Base-by-base conservation (phyloP, 1,140 invertebrate genomes). In the Paramacrobiotus metropolitanus region DNA sequence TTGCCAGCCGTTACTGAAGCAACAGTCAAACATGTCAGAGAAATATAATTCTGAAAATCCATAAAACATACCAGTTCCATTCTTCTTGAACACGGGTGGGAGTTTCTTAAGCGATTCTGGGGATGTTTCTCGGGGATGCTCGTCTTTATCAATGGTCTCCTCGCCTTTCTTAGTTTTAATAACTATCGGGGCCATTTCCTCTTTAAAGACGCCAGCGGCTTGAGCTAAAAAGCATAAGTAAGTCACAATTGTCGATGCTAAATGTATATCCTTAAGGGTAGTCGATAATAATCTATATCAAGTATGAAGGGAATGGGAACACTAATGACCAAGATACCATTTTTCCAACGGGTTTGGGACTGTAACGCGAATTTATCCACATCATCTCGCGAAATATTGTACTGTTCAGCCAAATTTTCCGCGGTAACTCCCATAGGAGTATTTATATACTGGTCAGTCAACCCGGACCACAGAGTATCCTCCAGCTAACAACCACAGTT, bases 391-490 rank as follows among this genome's bases (percentile, higher is more conserved):
- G 82, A 83, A 30, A 98, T 78, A 31, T 83, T 82, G 70, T 86
- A 95, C 70, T 96, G 83, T 24, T 81, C 85, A 1, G 88, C 93
- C 31, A 99, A 76, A 72, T 97, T 98, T 76, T 98, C 94, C 9
- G 94, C 94, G 1, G 94, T 98, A 64, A 93, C 73, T 3, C 86
- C 94, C 94, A 98, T 98, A 0, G 91, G 86, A 21, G 89, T 77
- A 67, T 88, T 85, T 69, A 87, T 89, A 70, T 92, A 83, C 0
- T 80, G 79, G 71, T 98, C 94, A 0, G 83, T 83, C 0, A 98
- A 76, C 1, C 87, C 86, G n/a, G 81, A 74, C 93, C 92, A 97
- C 4, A 98, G 73, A 0, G 80, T 78, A 75, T 97, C 93, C 76
- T 97, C 91, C 63, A 96, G 79, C 66, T 85, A 76, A 63, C 68